phyloP scores from a whole-genome alignment of 2,888 invertebrate species.

The Drosophila fulvimacula region DNA sequence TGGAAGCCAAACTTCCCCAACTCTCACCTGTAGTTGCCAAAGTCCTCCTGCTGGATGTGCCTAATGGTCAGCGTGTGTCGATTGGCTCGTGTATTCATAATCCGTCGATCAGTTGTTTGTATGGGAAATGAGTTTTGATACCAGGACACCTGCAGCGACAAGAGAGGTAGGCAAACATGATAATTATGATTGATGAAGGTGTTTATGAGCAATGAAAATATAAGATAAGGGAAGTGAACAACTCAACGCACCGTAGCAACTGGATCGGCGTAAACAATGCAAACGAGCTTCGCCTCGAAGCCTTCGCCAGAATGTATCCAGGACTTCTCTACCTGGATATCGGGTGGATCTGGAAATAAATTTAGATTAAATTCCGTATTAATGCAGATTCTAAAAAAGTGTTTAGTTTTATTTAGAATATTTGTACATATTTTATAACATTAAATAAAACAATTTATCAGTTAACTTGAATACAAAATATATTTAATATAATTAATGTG shows the following conservation, averaged over 20 bases:
- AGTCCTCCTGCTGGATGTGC: slow-evolving; percentile 89
- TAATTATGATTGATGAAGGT: background rate
- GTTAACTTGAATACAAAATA: no score
- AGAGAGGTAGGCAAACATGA: background rate
- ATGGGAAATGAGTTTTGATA: slow-evolving; percentile 89
- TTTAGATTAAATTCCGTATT: no score
- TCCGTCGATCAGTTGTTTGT: slow-evolving; percentile 88
- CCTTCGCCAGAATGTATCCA: slow-evolving; percentile 90
- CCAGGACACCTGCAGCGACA: slow-evolving; percentile 87
- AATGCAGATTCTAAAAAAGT: no score
- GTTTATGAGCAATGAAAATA: background rate
- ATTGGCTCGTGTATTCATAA: slow-evolving; percentile 89
- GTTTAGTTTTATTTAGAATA: background rate
- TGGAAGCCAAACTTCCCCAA: background rate
- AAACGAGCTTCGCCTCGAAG: slow-evolving; percentile 88
- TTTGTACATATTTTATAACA: no score
- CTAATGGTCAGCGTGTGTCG: slow-evolving; percentile 89
- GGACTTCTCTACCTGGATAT: slow-evolving; percentile 89
- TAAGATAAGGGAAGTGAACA: no score
- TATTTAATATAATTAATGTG: no score
- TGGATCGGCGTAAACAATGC: slow-evolving; percentile 89
- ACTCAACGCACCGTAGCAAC: slow-evolving; percentile 87
- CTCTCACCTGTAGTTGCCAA: slow-evolving; percentile 89
- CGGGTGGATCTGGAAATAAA: slow-evolving; percentile 87
- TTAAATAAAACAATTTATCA: no score